Percentiles rank a stretch among this genome's conserved stretches.
Conservation (phyloP, 2,888 invertebrate genomes). For the Opisthograptis luteolata region DNA sequence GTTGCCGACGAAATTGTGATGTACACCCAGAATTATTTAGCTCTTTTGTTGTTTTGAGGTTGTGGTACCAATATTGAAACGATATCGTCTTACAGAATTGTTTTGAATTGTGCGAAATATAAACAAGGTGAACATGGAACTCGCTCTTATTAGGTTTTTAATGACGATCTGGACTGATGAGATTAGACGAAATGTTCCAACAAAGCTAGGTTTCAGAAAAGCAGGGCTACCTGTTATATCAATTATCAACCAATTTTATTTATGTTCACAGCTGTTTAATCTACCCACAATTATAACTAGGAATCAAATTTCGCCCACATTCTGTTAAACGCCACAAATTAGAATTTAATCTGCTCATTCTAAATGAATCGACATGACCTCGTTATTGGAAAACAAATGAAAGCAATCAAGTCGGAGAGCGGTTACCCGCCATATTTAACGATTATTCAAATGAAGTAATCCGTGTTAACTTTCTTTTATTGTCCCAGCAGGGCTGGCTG, state of each 20-base stretch:
- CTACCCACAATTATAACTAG: no score
- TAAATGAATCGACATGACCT: conserved; percentile 5
- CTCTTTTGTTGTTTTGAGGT: neutral
- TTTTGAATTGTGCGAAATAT: no score
- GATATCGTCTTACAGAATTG: neutral
- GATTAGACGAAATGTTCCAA: no score
- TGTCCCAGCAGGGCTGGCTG: conserved; percentile 25
- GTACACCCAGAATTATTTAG: neutral
- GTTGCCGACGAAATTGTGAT: conserved; percentile 4
- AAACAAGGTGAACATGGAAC: no score
- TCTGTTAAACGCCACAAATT: no score
- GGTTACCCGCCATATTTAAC: conserved; percentile 21
- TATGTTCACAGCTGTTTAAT: no score
- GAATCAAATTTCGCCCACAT: no score
- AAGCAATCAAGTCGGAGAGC: conserved; percentile 18
- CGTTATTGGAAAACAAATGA: conserved; percentile 20
- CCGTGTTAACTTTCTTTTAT: conserved; percentile 39
- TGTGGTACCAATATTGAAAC: neutral
- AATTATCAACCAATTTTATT: no score
- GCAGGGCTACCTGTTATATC: no score
- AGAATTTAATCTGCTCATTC: neutral
- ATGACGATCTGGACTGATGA: no score
- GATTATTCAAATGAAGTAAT: conserved; percentile 36
- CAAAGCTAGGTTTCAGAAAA: no score
- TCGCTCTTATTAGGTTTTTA: no score